Conservation (phyloP, 2,888 invertebrate genomes). For the Ichneumoninae sp. region DNA sequence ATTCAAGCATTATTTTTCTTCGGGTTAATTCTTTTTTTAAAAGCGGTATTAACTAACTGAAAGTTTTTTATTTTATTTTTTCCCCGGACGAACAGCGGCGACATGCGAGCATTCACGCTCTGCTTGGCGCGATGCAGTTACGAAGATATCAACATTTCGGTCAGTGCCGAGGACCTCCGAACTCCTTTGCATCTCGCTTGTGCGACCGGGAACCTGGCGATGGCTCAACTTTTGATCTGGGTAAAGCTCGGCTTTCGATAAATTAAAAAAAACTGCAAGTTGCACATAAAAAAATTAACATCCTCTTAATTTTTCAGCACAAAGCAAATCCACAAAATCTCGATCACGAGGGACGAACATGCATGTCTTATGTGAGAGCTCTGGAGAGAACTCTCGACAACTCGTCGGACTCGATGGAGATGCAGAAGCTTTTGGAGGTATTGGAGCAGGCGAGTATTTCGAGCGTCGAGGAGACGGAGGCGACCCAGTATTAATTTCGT, state of each 20-base stretch:
- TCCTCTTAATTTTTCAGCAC: conserved; percentile 88
- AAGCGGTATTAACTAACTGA: neutral
- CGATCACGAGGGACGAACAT: conserved; percentile 94
- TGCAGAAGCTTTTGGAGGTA: conserved; percentile 81
- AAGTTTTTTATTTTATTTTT: conserved; percentile 1
- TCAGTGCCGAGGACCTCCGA: conserved; percentile 90
- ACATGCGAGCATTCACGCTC: conserved; percentile 88
- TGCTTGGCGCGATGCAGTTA: conserved; percentile 88
- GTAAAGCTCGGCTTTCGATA: conserved; percentile 85
- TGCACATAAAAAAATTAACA: conserved; percentile 33
- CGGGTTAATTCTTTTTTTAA: conserved; percentile 12
- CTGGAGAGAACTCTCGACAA: conserved; percentile 80
- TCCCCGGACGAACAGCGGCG: conserved; percentile 84
- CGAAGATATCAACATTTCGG: conserved; percentile 91
- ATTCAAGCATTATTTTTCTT: conserved; percentile 15
- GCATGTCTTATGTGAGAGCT: conserved; percentile 91
- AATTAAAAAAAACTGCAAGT: conserved; percentile 22
- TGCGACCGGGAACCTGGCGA: conserved; percentile 94
- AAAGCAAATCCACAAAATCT: conserved; percentile 96
- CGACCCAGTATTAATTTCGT: conserved; percentile 79
- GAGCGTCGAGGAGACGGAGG: conserved; percentile 79
- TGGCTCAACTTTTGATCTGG: conserved; percentile 97
- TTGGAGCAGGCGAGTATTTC: conserved; percentile 81
- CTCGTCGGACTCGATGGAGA: conserved; percentile 80
- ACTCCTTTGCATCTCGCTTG: conserved; percentile 96